Base-by-base conservation (phyloP, 2,888 invertebrate species). In the Patella caerulea region DNA sequence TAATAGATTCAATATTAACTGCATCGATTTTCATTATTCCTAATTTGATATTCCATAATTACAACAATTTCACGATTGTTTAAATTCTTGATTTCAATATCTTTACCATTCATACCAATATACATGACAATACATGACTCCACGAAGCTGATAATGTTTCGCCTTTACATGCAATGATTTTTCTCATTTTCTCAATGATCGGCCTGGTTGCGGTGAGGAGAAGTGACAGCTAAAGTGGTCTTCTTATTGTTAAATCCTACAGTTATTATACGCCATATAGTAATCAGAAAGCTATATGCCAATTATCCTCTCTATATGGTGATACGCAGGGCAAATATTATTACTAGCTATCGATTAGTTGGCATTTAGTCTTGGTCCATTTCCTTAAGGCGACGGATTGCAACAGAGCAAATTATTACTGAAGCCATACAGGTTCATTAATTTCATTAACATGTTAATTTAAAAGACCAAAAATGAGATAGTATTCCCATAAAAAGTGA, bases 271-370 rank as follows among this genome's bases (percentile, higher is more conserved):
- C 24, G 65, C 19, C 65, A 65, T 65, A 65, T 65, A 24, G 24
- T 65, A 65, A 65, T 65, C 65, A 65, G 65, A 65, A 65, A 65
- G 65, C 65, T 65, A 65, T 65, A 65, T 65, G 65, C 65, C 65
- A 65, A 65, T 65, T 65, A 65, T 65, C 65, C 72, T 72, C 72
- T 76, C 72, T 76, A 55, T 59, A 59, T 56, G 65, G 72, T 72
- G 69, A 76, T 76, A 72, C 53, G 65, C 69, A 76, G 72, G 76
- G 76, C 76, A 76, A 76, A 76, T 76, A 76, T 76, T 76, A 76
- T 73, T 76, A 76, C 73, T 73, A 72, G 55, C n/a, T 54, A 71
- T 75, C 76, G 72, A 76, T 76, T 73, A 71, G 71, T 75, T 71
- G 24, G 71, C 29, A 24, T 29, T 29, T 29, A 24, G 24, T 29